phyloP scores from a whole-genome alignment of 1,140 invertebrate species.

The Leptinotarsa undecemlineata region DNA sequence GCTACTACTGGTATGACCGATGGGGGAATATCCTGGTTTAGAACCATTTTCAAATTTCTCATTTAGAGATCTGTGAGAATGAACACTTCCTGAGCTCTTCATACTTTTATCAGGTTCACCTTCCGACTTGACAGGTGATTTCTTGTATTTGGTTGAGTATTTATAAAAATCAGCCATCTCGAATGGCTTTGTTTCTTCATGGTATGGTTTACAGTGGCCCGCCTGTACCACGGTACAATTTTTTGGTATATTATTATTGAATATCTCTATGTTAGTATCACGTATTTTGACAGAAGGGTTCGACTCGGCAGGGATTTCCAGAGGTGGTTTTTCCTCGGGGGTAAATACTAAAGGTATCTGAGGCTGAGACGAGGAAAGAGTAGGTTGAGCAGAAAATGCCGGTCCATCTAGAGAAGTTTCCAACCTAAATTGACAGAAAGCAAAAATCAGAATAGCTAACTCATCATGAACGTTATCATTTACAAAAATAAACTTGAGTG shows the following conservation, averaged over 20 bases:
- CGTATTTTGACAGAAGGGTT: conserved; percentile 49
- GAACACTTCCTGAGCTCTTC: not conserved
- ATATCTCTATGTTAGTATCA: conserved; percentile 51
- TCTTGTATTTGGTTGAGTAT: conserved; percentile 84
- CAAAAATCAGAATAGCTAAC: too few relatives aligned
- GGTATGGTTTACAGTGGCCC: conserved; percentile 87
- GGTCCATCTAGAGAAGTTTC: conserved; percentile 60
- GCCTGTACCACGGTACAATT: conserved; percentile 83
- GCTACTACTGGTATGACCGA: not conserved
- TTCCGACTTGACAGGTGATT: conserved; percentile 43
- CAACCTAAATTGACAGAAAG: conserved; percentile 45
- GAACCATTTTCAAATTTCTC: conserved; percentile 37
- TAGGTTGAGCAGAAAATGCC: conserved; percentile 43
- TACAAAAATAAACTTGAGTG: too few relatives aligned
- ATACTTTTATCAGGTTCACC: conserved; percentile 18
- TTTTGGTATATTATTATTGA: conserved; percentile 67
- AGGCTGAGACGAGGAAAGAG: conserved; percentile 47
- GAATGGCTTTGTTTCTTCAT: conserved; percentile 93
- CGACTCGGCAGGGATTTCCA: conserved; percentile 51
- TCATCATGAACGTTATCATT: too few relatives aligned
- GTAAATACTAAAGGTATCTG: conserved; percentile 50
- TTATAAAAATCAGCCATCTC: conserved; percentile 98
- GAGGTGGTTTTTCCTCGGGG: conserved; percentile 46
- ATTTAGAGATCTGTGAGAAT: conserved; percentile 36
- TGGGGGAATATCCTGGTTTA: conserved; percentile 13